Evolutionary conservation across 1,140 invertebrate genomes (phyloP).

Genomic region (Calosoma granatense): DNA sequence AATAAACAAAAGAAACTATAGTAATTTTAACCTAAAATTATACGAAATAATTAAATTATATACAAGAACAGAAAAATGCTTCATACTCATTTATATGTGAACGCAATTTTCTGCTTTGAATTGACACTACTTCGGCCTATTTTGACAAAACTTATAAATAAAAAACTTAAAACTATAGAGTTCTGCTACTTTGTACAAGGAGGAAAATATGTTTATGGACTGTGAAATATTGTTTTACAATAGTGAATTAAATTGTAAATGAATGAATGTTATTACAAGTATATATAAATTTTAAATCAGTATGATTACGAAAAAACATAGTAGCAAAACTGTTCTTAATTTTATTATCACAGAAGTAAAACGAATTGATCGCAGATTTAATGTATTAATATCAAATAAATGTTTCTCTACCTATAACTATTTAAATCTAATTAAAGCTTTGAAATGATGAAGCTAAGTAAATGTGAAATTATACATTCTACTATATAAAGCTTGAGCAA

Average conservation of each 20-base stretch:
- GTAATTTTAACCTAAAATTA: constrained; percentile 7
- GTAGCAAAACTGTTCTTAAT: background rate
- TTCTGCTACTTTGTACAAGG: background rate
- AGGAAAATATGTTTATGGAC: too few relatives aligned
- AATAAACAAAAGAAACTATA: background rate
- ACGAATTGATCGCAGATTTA: background rate
- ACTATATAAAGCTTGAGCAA: constrained; percentile 34
- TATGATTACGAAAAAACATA: too few relatives aligned
- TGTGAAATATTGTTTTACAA: too few relatives aligned
- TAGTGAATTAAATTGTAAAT: too few relatives aligned
- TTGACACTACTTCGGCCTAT: constrained; percentile 19
- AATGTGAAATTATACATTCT: constrained; percentile 11
- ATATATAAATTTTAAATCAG: too few relatives aligned
- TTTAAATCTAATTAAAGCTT: constrained; percentile 22
- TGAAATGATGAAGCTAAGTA: constrained; percentile 18
- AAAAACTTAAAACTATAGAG: background rate
- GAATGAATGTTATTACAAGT: too few relatives aligned
- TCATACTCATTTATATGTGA: background rate
- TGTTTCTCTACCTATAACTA: constrained; percentile 10
- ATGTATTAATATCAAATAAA: constrained; percentile 10
- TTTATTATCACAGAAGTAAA: background rate
- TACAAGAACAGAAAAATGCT: constrained; percentile 9
- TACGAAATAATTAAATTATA: too few relatives aligned
- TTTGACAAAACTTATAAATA: background rate
- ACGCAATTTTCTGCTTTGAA: constrained; percentile 6